phyloP scores from a whole-genome alignment of 2,113 vertebrate species.

The Siphamia tubifer region DNA sequence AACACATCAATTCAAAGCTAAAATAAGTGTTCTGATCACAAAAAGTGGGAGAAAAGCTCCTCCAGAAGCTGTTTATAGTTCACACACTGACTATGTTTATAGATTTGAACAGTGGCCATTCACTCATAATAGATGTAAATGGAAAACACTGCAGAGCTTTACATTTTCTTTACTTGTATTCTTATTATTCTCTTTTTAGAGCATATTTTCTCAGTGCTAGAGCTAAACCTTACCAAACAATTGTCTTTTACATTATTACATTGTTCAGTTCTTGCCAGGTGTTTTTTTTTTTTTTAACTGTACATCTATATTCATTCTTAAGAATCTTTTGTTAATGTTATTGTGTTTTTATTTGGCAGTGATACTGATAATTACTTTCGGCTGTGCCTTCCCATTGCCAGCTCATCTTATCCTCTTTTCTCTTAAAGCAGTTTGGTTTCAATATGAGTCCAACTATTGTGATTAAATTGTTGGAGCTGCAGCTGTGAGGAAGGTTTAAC shows the following conservation, averaged over 20 bases:
- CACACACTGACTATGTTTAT: not conserved
- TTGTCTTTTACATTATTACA: slow-evolving; percentile 54
- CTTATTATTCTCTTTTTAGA: no score
- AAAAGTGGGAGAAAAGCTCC: no score
- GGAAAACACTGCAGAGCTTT: no score
- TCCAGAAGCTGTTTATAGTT: no score
- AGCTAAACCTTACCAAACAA: slow-evolving; percentile 20
- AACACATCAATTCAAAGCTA: no score
- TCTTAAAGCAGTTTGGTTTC: slow-evolving; percentile 35
- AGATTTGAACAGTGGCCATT: not conserved
- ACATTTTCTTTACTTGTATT: no score
- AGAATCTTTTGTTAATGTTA: slow-evolving; percentile 60
- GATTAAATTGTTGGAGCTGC: slow-evolving; percentile 47
- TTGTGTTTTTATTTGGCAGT: slow-evolving; percentile 58
- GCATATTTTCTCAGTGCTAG: not conserved
- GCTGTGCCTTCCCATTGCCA: slow-evolving; percentile 22
- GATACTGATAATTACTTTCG: slow-evolving; percentile 50
- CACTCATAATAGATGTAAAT: no score
- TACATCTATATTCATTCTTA: slow-evolving; percentile 20
- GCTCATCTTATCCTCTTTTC: slow-evolving; percentile 58
- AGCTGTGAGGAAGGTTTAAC: slow-evolving; percentile 2
- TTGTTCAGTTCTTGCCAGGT: slow-evolving; percentile 11
- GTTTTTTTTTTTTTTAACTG: slow-evolving; percentile 10
- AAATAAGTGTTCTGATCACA: no score
- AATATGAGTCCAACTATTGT: slow-evolving; percentile 31